Base-by-base conservation (phyloP, 2,113 vertebrate genomes). In the Percopsis transmontana region DNA sequence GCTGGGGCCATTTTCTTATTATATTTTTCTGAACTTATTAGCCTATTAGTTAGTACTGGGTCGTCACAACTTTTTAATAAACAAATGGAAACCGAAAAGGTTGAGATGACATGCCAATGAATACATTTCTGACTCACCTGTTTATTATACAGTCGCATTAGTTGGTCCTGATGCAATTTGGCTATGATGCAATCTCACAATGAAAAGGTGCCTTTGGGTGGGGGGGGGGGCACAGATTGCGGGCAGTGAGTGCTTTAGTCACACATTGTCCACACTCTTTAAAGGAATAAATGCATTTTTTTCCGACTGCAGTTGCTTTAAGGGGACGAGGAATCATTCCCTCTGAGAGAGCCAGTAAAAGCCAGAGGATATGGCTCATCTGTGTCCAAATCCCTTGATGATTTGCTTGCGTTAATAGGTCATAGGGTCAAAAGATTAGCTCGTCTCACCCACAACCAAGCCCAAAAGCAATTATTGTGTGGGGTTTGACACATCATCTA, bases 121-220 rank as follows among this genome's bases (percentile, higher is more conserved):
- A 74, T 53, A 79, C 67, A 76, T 74, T 62, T 69, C 75, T 91
- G 90, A 91, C 88, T 92, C 91, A 92, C 88, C 81, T 89, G 87
- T 91, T 91, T 91, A 92, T 90, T 90, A 92, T 90, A 84, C 89
- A 89, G 83, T 87, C 76, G 84, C 77, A 89, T 91, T 90, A 88
- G 86, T 87, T 91, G 83, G 79, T 80, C 79, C 87, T 86, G 87
- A 87, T 87, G 87, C 82, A 69, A 85, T 85, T 90, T 87, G 86
- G 84, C 90, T 88, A 90, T 90, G 90, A 91, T 91, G 88, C 87
- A 85, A 88, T 89, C 85, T 85, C 80, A 59, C 83, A 72, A 73
- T 87, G 85, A 87, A 83, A 88, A 87, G 87, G 76, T 85, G 87
- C 84, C 87, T 86, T 88, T 76, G 77, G 85, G 86, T 85, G 84